Percentiles rank a stretch among this genome's conserved stretches.
Conservation (phyloP, 2,888 invertebrate genomes). For the Dryococelus australis region DNA sequence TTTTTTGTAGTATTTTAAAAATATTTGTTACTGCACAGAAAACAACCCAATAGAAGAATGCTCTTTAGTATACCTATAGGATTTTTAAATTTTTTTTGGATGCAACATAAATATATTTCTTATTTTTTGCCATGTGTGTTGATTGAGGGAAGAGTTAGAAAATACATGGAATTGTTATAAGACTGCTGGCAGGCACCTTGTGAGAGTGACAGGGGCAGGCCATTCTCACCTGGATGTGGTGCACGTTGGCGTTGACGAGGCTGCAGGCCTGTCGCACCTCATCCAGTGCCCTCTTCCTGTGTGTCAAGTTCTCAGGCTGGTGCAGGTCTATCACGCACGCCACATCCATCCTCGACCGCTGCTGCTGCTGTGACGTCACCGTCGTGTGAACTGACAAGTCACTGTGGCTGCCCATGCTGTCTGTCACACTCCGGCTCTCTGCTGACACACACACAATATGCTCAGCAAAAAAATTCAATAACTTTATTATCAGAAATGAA, state of each 20-base stretch:
- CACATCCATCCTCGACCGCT: conserved; percentile 81
- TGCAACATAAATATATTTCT: no score
- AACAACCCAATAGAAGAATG: no score
- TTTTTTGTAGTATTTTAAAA: no score
- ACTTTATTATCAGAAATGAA: no score
- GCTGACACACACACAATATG: background rate
- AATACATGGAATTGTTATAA: no score
- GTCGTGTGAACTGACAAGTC: conserved; percentile 62
- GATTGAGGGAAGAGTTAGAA: no score
- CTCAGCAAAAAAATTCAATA: background rate
- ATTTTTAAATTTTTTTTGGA: no score
- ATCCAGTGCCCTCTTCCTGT: conserved; percentile 82
- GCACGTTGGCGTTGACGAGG: conserved; percentile 79
- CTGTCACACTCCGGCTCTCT: conserved; percentile 60
- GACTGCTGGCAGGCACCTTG: no score
- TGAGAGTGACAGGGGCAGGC: no score
- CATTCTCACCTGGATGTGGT: conserved; percentile 77
- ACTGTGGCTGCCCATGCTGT: conserved; percentile 69
- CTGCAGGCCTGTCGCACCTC: conserved; percentile 84
- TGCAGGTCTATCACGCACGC: conserved; percentile 85
- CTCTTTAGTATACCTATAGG: no score
- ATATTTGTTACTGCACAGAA: no score
- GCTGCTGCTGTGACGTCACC: conserved; percentile 39
- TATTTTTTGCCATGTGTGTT: no score
- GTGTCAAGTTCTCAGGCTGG: conserved; percentile 73